Base-by-base conservation (phyloP, 2,113 vertebrate genomes). In the Psittacara wagleri region DNA sequence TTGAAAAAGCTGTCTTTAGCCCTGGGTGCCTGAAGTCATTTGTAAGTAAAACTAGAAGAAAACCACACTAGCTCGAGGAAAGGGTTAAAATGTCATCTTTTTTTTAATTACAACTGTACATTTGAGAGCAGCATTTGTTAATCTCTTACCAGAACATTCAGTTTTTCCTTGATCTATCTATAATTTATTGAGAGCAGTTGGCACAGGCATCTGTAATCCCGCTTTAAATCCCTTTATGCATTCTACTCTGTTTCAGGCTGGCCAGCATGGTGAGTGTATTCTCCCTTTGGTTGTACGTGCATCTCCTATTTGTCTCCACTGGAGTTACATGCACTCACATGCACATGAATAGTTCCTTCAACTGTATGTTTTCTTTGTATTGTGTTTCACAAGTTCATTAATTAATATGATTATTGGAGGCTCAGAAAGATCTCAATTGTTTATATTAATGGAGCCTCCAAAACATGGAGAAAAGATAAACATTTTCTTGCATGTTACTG, bases 91-190 rank as follows among this genome's bases (percentile, higher is more conserved):
- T 57, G 23, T 35, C 74, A 13, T 70, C 63, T 87, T 63, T 63
- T 73, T 91, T 89, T 55, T 70, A 83, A 93, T 96, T 83, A 44
- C 63, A 93, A 17, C 31, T 74, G 28, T 73, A 76, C 64, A 37
- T 75, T 81, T 82, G 41, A 88, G 91, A 93, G 84, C 20, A n/a
- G 31, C 11, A 81, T 13, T 78, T 93, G 64, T 81, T 88, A 96
- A 93, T 94, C 83, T 90, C 90, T 68, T 94, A 92, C 67, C 85
- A 96, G 88, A 93, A 83, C 72, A 62, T 86, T 91, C 37, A 92
- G 10, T 64, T 97, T 93, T 95, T 61, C 86, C 97, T 95, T 96
- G 90, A 97, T 96, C 81, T 93, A 43, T 49, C 83, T 76, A 15
- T 62, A 79, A 67, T 97, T 91, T 83, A 86, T 55, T 74, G 80